Percentiles rank a stretch among this genome's conserved stretches.
Conservation (phyloP, 2,797 vertebrate genomes). For the Siniperca obscura region DNA sequence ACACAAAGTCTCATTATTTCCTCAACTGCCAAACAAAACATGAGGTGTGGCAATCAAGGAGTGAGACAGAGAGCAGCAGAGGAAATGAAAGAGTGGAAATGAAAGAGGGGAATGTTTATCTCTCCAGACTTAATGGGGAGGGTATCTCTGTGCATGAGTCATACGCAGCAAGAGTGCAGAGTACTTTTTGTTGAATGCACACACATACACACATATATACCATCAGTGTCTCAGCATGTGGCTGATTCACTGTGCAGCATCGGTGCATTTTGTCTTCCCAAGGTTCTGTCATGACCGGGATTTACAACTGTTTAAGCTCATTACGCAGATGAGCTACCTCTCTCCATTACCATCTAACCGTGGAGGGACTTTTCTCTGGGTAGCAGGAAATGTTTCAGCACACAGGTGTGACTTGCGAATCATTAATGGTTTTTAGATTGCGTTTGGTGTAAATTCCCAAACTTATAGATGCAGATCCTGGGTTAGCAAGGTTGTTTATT, state of each 20-base stretch:
- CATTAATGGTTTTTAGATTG: slow-evolving; percentile 43
- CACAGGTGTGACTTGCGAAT: slow-evolving; percentile 47
- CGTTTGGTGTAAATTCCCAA: slow-evolving; percentile 1
- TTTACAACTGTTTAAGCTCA: slow-evolving; percentile 67
- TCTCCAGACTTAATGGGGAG: slow-evolving; percentile 66
- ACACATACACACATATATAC: slow-evolving; percentile 12
- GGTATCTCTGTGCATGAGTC: slow-evolving; percentile 74
- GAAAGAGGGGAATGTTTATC: slow-evolving; percentile 67
- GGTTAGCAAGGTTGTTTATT: slow-evolving; percentile 2
- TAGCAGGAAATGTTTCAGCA: slow-evolving; percentile 36
- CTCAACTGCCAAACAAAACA: slow-evolving; percentile 51
- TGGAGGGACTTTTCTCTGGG: slow-evolving; percentile 28
- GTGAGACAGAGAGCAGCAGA: slow-evolving; percentile 25
- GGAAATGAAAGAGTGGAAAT: slow-evolving; percentile 61
- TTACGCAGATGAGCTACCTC: slow-evolving; percentile 62
- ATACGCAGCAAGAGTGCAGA: slow-evolving; percentile 52
- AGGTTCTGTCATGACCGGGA: slow-evolving; percentile 61
- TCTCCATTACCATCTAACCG: slow-evolving; percentile 44
- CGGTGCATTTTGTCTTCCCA: slow-evolving; percentile 52
- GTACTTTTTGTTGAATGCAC: slow-evolving; percentile 37
- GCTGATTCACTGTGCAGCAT: slow-evolving; percentile 61
- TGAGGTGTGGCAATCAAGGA: slow-evolving; percentile 58
- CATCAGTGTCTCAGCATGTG: slow-evolving; percentile 64
- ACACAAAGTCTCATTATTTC: slow-evolving; percentile 72
- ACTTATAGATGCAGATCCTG: slow-evolving; percentile 3